Evolutionary conservation across 1,140 invertebrate species (phyloP), one percentile per base, ranked within the genome.

Genomic region (Lasioglossum baleicum): DNA sequence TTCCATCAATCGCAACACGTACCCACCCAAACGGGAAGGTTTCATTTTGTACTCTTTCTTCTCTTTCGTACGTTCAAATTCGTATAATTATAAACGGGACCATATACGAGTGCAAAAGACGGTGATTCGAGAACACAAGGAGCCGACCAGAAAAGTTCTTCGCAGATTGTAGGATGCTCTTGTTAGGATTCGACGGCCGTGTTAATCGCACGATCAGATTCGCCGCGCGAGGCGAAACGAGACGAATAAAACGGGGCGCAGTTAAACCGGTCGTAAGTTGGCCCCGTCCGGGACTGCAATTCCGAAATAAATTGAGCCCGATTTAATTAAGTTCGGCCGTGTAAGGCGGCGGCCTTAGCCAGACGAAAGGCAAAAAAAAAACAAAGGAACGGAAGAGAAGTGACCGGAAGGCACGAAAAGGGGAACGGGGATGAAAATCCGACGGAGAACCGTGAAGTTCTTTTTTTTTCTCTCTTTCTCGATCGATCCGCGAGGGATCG

Each of bases 301-400:
- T 79, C 72, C 61, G 60, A 88, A 88, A 81, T 84, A 84, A 85
- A 65, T 88, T 85, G 80, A 82, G 61, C 64, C n/a, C 53, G 56
- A 82, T 84, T 88, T 86, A 87, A 88, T 88, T 87, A 87, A 81
- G 70, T 80, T 81, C 42, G 48, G 42, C 20, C 58, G 67, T 72
- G 63, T 51, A 73, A 70, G 64, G 26, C 42, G 61, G 10, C 31
- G 51, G 31, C 53, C 53, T 65, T 73, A 2, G 17, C 51, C 26
- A 20, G 31, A 58, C 17, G 56, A n/a, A 35, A 35, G 7, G 3
- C 6, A 56, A 56, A 63, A 56, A 63, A 73, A 68, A 72, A 73
- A 61, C 72, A 51, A 61, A 60, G 63, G 22, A 67, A 35, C 42
- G 44, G 68, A 77, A 69, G 40, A 42, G 22, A 31, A 72, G 22